Base-by-base conservation (phyloP, 1,140 invertebrate genomes). In the Pachypeltis micranthus region DNA sequence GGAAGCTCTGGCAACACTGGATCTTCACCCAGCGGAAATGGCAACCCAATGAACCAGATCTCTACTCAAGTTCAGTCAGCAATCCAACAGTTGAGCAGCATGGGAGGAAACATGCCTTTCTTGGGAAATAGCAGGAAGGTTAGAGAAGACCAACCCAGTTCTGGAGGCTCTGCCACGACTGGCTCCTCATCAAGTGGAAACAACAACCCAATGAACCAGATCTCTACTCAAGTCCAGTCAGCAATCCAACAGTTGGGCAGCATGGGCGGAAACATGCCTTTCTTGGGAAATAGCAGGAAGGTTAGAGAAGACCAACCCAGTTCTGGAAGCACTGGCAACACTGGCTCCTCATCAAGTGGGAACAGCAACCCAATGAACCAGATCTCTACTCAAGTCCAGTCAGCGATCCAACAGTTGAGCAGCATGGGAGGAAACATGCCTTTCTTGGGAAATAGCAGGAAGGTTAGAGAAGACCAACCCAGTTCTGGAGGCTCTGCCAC, bases 41-140 rank as follows among this genome's bases (percentile, higher is more conserved):
- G 47, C 21, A 51, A 51, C 47, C 47, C 47, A 10, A 7, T 51
- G 7, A 21, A 21, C 19, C 47, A 51, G 47, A 51, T 51, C 7
- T 10, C 47, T 4, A 14, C 7, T 21, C 47, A 51, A 21, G 12
- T 10, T 10, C 47, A 51, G 47, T 16, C 12, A 10, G 21, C 23
- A 21, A 21, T 51, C 4, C 10, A 51, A 51, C 12, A 21, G 23
- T 16, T 51, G 10, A 10, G 4, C 47, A 21, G 47, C 21, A 10
- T 51, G 47, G 47, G 47, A 10, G 47, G 47, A 10, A 51, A 51
- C 47, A 51, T 51, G 47, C 47, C 47, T 21, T 51, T 51, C 19
- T 4, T 51, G 10, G 3, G 19, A 4, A 4, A 21, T 14, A 21
- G 47, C 19, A 21, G 19, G 19, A 51, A 51, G 21, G 23, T 16